Conservation (phyloP, 2,113 vertebrate genomes). For the Saccopteryx leptura region DNA sequence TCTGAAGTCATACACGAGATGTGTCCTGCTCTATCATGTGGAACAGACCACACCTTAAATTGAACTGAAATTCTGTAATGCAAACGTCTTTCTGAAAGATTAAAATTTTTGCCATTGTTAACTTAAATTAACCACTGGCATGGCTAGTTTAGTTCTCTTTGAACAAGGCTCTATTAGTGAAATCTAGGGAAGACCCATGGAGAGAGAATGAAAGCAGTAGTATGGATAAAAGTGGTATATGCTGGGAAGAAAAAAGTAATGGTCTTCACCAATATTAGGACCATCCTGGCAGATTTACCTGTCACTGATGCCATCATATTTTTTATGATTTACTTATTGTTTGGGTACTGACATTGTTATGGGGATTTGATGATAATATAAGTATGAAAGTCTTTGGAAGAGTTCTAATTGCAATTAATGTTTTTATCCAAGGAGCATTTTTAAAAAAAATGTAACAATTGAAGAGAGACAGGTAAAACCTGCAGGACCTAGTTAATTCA, state of each 20-base stretch:
- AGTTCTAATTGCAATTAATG: not conserved
- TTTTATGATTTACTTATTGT: not conserved
- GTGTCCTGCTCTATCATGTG: not conserved
- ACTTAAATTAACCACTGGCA: not conserved
- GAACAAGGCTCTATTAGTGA: not conserved
- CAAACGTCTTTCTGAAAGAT: not conserved
- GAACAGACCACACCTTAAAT: not conserved
- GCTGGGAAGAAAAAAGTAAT: not conserved
- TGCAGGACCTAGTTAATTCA: not conserved
- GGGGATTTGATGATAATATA: slow-evolving; percentile 7
- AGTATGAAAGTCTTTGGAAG: not conserved
- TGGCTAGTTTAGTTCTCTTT: not conserved
- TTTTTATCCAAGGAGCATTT: not conserved
- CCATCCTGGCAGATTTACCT: not conserved
- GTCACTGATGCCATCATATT: not conserved
- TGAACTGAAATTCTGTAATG: not conserved
- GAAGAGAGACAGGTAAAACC: not conserved
- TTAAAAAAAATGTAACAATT: not conserved
- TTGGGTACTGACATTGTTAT: not conserved
- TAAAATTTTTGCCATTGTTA: not conserved
- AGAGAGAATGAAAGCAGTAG: not conserved
- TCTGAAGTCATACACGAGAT: not conserved
- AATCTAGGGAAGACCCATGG: not conserved
- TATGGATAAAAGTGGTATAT: not conserved
- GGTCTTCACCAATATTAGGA: not conserved